A percentile compares a stretch with the other conserved stretches of the same genome.
phyloP scores from a whole-genome alignment of 2,113 vertebrate genomes.

The Aleadryas rufinucha region DNA sequence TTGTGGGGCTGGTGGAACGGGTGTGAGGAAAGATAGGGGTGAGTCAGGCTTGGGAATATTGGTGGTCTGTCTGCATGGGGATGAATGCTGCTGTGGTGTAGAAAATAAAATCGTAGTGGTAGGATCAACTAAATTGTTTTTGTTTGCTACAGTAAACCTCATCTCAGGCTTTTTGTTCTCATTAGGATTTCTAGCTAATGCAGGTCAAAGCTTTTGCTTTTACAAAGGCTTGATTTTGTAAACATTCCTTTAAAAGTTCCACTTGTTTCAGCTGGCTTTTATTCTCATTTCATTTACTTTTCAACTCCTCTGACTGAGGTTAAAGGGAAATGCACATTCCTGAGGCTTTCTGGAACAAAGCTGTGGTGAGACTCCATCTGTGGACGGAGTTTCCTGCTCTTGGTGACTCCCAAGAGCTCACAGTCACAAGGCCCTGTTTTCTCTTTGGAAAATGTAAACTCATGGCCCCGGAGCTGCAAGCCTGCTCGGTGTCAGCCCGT shows the following conservation, averaged over 20 bases:
- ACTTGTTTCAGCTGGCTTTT: neutral
- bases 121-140: neutral
- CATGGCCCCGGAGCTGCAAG: neutral
- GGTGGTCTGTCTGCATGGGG: neutral
- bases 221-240: neutral
- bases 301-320: neutral
- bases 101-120: neutral
- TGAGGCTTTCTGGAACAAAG: neutral
- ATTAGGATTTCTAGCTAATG: neutral
- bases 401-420: neutral
- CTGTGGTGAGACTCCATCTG: neutral
- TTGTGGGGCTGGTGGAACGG: neutral
- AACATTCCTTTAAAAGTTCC: neutral
- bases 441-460: neutral
- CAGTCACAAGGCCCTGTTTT: neutral
- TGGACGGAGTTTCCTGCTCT: neutral
- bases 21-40: neutral
- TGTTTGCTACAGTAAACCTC: neutral
- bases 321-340: neutral
- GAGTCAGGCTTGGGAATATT: neutral
- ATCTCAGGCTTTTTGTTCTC: neutral
- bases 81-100: neutral
- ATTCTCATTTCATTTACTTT: neutral
- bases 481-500: fast-evolving
- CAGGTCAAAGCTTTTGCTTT: neutral